Conservation (phyloP, 2,888 invertebrate species). For the Zhengitettix transpicula region DNA sequence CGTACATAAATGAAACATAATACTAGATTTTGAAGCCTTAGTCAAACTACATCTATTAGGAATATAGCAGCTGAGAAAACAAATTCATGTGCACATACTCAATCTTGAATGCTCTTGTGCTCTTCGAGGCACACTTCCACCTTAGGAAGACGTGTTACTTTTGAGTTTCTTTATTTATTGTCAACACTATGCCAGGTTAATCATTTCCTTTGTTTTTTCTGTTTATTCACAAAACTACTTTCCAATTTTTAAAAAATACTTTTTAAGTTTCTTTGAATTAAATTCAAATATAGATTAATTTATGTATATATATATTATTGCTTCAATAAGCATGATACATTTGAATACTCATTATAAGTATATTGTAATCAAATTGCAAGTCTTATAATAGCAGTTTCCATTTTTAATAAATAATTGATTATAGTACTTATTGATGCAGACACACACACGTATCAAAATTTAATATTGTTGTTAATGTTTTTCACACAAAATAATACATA, state of each 20-base stretch:
- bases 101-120: conserved; percentile 1
- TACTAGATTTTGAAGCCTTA: too few relatives aligned
- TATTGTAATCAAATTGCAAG: too few relatives aligned
- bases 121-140: conserved; percentile 7
- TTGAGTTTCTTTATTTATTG: conserved; percentile 10
- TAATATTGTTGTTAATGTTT: too few relatives aligned
- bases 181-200: conserved; percentile 6
- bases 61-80: too few relatives aligned
- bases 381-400: not conserved
- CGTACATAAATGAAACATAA: too few relatives aligned
- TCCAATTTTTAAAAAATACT: not conserved
- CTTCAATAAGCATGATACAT: not conserved
- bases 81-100: too few relatives aligned
- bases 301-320: not conserved
- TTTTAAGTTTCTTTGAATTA: not conserved
- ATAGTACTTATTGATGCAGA: not conserved
- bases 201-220: not conserved
- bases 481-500: too few relatives aligned
- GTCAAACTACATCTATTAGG: too few relatives aligned
- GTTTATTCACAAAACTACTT: not conserved
- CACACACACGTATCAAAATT: not conserved
- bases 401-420: not conserved
- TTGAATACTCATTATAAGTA: too few relatives aligned
- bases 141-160: conserved; percentile 11
- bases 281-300: too few relatives aligned